Conservation (phyloP, 1,140 invertebrate genomes). For the Caenorhabditis tropicalis region DNA sequence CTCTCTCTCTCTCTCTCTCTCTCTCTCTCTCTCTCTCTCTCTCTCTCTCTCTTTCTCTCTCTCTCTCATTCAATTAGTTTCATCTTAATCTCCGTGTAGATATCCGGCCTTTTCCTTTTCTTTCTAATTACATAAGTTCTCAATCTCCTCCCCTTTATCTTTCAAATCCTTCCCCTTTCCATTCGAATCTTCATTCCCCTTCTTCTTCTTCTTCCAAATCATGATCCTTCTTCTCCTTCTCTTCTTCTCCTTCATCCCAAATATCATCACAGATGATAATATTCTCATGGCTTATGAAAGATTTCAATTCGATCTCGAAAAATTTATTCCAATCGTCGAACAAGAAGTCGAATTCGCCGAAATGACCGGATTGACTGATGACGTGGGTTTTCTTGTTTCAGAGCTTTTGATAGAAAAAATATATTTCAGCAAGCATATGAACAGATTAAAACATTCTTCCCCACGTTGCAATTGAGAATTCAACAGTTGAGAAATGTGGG, state of each 20-base stretch:
- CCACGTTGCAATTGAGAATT: neutral
- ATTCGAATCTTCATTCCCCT: no score
- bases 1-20: no score
- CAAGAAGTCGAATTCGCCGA: slow-evolving; percentile 16
- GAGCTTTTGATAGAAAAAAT: no score
- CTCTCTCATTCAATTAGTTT: no score
- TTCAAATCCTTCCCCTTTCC: no score
- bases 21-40: no score
- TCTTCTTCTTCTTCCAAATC: neutral
- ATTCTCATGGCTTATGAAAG: neutral
- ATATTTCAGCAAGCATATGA: slow-evolving; percentile 19
- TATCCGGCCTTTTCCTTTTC: neutral
- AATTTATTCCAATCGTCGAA: neutral
- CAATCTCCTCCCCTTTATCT: no score
- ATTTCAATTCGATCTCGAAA: neutral
- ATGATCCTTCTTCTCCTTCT: neutral
- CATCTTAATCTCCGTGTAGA: no score
- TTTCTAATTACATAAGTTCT: neutral
- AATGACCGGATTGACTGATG: neutral
- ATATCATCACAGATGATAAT: neutral
- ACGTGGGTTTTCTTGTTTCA: neutral
- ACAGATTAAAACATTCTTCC: slow-evolving; percentile 14
- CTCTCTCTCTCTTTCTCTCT: no score
- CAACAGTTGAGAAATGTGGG: slow-evolving; percentile 18
- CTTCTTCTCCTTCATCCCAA: neutral